Conservation (phyloP, 2,113 vertebrate genomes). For the Ovis aries region DNA sequence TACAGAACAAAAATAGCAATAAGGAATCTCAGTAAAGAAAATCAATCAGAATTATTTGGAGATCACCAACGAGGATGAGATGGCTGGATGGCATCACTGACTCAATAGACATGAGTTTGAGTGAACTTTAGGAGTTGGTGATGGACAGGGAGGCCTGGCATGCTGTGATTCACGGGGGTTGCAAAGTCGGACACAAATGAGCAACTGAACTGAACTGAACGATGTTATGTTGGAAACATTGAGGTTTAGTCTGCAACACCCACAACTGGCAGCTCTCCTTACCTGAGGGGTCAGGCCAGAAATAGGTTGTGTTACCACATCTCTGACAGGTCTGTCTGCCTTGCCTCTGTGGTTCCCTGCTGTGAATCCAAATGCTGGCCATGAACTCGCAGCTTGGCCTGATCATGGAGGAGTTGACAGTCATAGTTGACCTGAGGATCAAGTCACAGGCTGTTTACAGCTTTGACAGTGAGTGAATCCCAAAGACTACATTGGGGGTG, state of each 20-base stretch:
- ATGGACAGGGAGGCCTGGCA: too few species aligned
- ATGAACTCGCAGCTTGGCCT: not conserved
- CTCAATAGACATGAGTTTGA: too few species aligned
- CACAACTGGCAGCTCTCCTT: not conserved
- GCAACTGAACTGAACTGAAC: not conserved
- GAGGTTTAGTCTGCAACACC: not conserved
- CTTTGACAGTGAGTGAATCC: slow-evolving; percentile 41
- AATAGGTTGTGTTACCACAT: slow-evolving; percentile 16
- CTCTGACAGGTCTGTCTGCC: not conserved
- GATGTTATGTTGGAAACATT: slow-evolving; percentile 7
- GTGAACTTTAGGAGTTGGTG: too few species aligned
- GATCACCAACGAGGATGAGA: not conserved
- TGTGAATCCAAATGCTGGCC: not conserved
- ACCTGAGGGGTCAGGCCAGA: not conserved
- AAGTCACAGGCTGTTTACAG: not conserved
- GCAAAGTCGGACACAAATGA: too few species aligned
- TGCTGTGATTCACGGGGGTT: too few species aligned
- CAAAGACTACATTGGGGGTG: not conserved
- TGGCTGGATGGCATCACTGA: too few species aligned
- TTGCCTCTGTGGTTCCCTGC: not conserved
- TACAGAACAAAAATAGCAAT: slow-evolving; percentile 48
- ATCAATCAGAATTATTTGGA: slow-evolving; percentile 40
- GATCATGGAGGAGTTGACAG: not conserved
- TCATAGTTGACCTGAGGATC: not conserved
- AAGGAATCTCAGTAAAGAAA: slow-evolving; percentile 37